Evolutionary conservation across 1,140 invertebrate species (phyloP), one percentile per base, ranked within the genome.

Genomic region (Panagrolaimus sp.): DNA sequence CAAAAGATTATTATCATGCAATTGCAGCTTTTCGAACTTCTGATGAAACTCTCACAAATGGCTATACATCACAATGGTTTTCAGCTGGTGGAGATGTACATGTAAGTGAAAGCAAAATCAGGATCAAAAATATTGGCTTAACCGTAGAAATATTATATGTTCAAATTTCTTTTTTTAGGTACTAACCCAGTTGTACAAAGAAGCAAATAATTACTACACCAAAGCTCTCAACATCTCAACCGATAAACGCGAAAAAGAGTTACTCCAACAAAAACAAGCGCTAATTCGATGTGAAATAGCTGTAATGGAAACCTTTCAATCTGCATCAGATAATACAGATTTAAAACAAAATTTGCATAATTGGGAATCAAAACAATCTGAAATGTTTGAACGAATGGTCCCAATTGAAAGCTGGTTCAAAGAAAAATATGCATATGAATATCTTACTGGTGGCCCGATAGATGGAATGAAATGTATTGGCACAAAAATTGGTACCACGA

Each of bases 381-480:
- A 38, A 38, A 38, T 38, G 31, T 38, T 38, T 38, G 31, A 38
- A 38, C 31, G 31, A 38, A 38, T 38, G 31, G 31, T 38, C 31
- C 51, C 51, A 1, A 27, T 27, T 2, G 51, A 20, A 20, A 27
- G 20, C 5, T 11, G 27, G 20, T 11, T 57, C n/a, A 57, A 57
- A 57, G 51, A 20, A 11, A 57, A 23, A 57, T 57, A 57, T 16
- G 51, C 51, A 14, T 57, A 57, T 57, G 51, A 57, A 57, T 27
- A 57, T 16, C n/a, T 57, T 9, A 16, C n/a, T 13, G 8, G 27
- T 57, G 51, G 51, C n/a, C 51, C 51, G 51, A 1, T 57, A 16
- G 27, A 57, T 57, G 51, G 51, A 14, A n/a, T 16, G n/a, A 5
- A 20, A 1, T 57, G 51, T 8, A 14, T 20, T 20, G 51, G 51